These are phyloP conservation scores for Heliconius sara DNA, from an alignment of 2,888 invertebrate genomes.

Conservation along the genomic window DNA sequence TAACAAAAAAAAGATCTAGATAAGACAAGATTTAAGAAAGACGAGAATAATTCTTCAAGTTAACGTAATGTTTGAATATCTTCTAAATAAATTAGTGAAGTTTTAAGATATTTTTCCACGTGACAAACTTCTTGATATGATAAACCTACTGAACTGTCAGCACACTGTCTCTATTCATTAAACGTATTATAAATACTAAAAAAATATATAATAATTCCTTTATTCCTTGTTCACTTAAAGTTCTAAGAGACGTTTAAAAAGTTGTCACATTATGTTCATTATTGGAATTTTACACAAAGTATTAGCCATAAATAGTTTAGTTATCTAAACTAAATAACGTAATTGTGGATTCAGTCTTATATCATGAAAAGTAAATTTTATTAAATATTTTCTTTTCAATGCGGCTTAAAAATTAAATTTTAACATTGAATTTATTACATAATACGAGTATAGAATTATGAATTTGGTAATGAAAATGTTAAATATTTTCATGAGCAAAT, in stretches of 20 bases:
- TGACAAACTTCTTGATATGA: constrained; percentile 10
- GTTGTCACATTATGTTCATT: not conserved
- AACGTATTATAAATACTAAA: constrained; percentile 8
- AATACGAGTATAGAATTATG: not conserved
- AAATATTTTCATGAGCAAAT: not conserved
- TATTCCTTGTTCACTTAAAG: not conserved
- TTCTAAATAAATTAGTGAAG: not conserved
- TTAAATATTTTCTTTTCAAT: not conserved
- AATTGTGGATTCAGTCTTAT: not conserved
- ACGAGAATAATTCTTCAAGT: constrained; percentile 1
- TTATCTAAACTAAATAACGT: no score
- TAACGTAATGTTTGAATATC: not conserved
- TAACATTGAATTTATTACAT: not conserved
- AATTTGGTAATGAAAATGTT: no score
- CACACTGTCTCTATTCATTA: not conserved
- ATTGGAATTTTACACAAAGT: not conserved
- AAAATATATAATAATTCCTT: constrained; percentile 11
- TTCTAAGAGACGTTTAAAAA: constrained; percentile 1
- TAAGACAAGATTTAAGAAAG: not conserved
- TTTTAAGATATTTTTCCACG: constrained; percentile 14
- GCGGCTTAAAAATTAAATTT: not conserved
- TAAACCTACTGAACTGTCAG: not conserved
- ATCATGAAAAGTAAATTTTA: not conserved
- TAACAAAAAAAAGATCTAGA: not conserved
- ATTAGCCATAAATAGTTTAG: no score